These are phyloP conservation scores for Austrofundulus limnaeus DNA, from an alignment of 2,113 vertebrate species.

Conservation along the genomic window DNA sequence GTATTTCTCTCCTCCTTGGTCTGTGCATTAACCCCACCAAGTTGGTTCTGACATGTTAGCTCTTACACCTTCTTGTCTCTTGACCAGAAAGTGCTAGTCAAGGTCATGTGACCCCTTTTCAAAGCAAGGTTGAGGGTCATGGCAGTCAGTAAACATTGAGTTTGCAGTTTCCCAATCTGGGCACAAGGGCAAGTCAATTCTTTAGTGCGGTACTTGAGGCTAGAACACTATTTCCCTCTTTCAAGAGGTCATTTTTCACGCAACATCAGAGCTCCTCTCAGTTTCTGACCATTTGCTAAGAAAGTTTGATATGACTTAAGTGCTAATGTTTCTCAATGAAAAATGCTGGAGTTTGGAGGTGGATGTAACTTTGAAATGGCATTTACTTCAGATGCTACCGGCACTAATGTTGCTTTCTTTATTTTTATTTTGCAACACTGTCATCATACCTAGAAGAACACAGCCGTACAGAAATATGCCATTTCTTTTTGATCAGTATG, in stretches of 20 bases:
- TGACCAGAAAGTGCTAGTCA: slow-evolving; percentile 54
- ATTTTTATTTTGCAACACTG: too few species aligned
- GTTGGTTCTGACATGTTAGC: slow-evolving; percentile 59
- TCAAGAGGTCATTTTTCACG: slow-evolving; percentile 11
- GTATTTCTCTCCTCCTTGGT: slow-evolving; percentile 26
- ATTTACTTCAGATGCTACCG: too few species aligned
- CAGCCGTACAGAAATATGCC: too few species aligned
- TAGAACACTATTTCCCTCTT: slow-evolving; percentile 9
- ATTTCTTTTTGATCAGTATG: too few species aligned
- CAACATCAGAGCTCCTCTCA: background rate
- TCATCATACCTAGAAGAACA: too few species aligned
- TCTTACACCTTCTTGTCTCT: slow-evolving; percentile 68
- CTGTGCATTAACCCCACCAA: slow-evolving; percentile 32
- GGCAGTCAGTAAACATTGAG: slow-evolving; percentile 65
- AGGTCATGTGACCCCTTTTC: slow-evolving; percentile 64
- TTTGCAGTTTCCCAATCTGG: slow-evolving; percentile 39
- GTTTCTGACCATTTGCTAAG: background rate
- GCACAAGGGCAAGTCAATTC: slow-evolving; percentile 9
- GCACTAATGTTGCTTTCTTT: too few species aligned
- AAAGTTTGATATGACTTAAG: too few species aligned
- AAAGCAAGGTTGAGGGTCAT: slow-evolving; percentile 72
- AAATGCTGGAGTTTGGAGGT: too few species aligned
- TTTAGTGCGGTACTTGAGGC: slow-evolving; percentile 11
- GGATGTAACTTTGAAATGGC: too few species aligned
- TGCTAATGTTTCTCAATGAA: too few species aligned